These are phyloP conservation scores for Pristionchus japonicus DNA, from an alignment of 2,888 invertebrate species.

Conservation along the genomic window DNA sequence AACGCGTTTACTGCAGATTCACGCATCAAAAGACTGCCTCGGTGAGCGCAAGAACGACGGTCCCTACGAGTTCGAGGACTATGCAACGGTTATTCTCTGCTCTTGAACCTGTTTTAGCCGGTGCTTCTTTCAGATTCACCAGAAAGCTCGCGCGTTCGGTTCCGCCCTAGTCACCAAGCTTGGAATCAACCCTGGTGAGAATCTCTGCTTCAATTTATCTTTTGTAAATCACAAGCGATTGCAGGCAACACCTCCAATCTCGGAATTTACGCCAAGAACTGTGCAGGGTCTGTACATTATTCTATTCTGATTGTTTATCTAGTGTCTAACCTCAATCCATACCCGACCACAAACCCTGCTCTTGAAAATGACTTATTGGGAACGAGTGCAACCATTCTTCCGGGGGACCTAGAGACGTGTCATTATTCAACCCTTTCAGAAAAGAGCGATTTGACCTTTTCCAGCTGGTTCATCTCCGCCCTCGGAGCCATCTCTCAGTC, in stretches of 20 bases:
- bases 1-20: conserved; percentile 53
- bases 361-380: too few relatives aligned
- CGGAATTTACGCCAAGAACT: conserved; percentile 93
- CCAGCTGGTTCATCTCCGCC: conserved; percentile 80
- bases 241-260: conserved; percentile 81
- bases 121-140: conserved; percentile 6
- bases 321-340: too few relatives aligned
- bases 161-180: conserved; percentile 29
- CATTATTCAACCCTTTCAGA: background rate
- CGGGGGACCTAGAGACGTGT: too few relatives aligned
- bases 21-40: conserved; percentile 62
- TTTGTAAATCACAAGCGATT: background rate
- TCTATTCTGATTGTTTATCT: background rate
- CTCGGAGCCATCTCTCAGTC: conserved; percentile 68
- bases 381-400: too few relatives aligned
- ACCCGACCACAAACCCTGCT: too few relatives aligned
- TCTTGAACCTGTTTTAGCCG: too few relatives aligned
- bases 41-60: conserved; percentile 60
- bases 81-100: conserved; percentile 56
- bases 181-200: conserved; percentile 25
- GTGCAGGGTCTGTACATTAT: background rate
- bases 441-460: conserved; percentile 76
- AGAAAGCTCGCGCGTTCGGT: conserved; percentile 42
- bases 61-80: conserved; percentile 62
- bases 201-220: background rate